Base-by-base conservation (phyloP, 2,888 invertebrate genomes). In the Epicampocera succincta region DNA sequence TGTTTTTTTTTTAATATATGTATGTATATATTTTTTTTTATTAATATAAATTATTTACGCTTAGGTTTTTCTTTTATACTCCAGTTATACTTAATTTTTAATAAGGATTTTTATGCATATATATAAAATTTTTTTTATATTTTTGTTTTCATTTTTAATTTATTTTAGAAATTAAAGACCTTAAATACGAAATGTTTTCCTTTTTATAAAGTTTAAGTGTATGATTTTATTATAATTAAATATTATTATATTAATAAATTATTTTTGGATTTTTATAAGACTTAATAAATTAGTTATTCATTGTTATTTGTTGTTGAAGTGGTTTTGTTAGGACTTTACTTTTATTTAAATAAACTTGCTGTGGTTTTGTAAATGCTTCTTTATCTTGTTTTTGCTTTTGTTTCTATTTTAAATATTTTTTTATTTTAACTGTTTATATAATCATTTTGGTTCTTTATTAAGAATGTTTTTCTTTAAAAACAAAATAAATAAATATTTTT, bases 141-240 rank as follows among this genome's bases (percentile, higher is more conserved):
- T 60, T 72, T 58, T 13, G 68, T 74, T 78, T 85, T 84, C 80
- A 84, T 60, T 82, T 84, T 74, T 78, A 85, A 87, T 87, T 84
- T 78, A 73, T 86, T 88, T 88, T 90, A 89, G 90, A 90, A 90
- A 90, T 90, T 89, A 90, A 88, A 87, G 88, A 88, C 89, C 90
- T 90, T 90, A 90, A 88, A 89, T 89, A 90, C 90, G 89, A 90
- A 89, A 86, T 88, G 25, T 86, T 86, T 86, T 86, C 87, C 85
- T 89, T 88, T 88, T 88, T 89, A 88, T 89, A 89, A 88, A 89
- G 87, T 87, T 85, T 85, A 85, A 85, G 84, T 84, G 75, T 80
- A 85, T 86, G 85, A 84, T 84, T 85, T 84, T 83, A 80, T 77
- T 73, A 82, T 58, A 76, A 77, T 85, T 84, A 77, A 83, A 86